A percentile compares a stretch with the other conserved stretches of the same genome.
Conservation (phyloP, 1,140 invertebrate genomes). For the Trialeurodes vaporariorum region DNA sequence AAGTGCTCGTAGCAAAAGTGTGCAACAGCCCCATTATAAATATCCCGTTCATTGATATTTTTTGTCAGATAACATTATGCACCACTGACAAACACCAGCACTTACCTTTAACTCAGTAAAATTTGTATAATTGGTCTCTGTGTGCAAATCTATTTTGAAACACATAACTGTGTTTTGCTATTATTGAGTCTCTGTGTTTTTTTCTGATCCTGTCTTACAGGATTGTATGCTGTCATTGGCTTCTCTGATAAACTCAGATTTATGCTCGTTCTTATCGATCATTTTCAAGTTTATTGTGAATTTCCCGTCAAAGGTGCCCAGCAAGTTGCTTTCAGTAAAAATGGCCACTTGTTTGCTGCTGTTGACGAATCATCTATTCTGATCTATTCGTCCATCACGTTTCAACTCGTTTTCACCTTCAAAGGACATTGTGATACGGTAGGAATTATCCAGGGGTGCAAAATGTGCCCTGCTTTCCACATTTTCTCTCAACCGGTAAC, state of each 20-base stretch:
- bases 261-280: constrained; percentile 75
- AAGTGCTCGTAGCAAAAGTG: too few species aligned
- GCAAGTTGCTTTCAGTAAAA: constrained; percentile 57
- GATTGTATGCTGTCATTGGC: constrained; percentile 75
- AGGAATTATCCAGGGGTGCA: too few species aligned
- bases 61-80: too few species aligned
- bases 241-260: constrained; percentile 80
- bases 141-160: too few species aligned
- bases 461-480: too few species aligned
- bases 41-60: too few species aligned
- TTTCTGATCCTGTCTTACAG: constrained; percentile 32
- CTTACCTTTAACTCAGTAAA: too few species aligned
- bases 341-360: constrained; percentile 72
- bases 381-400: constrained; percentile 61
- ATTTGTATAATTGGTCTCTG: too few species aligned
- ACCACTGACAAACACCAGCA: too few species aligned
- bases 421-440: constrained; percentile 69
- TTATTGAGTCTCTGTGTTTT: not conserved
- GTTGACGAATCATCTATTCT: constrained; percentile 65
- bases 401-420: constrained; percentile 52
- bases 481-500: too few species aligned
- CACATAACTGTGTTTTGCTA: too few species aligned
- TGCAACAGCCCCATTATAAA: too few species aligned
- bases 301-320: constrained; percentile 60
- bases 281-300: constrained; percentile 63